A percentile compares a stretch with the other conserved stretches of the same genome.
Evolutionary conservation across 2,797 vertebrate genomes (phyloP).

Genomic region (Hirundo rustica): DNA sequence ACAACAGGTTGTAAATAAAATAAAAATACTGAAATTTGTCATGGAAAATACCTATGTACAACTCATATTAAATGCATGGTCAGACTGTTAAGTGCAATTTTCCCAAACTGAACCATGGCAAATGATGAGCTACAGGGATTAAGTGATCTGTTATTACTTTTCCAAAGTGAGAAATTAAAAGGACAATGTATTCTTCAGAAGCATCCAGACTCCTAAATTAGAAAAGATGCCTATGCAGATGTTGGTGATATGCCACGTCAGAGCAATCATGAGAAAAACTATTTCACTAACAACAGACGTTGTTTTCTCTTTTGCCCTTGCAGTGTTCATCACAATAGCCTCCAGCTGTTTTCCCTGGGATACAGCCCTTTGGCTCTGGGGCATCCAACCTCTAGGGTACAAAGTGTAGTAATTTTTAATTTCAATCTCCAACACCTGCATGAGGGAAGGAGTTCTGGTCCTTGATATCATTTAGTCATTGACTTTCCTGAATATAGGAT

Average conservation of each 20-base stretch:
- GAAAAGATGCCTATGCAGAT: background rate
- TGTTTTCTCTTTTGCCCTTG: background rate
- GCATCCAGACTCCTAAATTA: background rate
- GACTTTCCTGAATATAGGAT: background rate
- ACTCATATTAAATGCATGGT: background rate
- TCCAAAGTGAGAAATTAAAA: background rate
- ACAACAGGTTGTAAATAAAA: background rate
- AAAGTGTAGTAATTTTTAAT: slow-evolving; percentile 3
- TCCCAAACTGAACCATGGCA: background rate
- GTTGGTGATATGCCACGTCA: background rate
- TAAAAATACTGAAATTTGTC: background rate
- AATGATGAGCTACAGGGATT: background rate
- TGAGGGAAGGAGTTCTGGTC: background rate
- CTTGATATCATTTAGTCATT: background rate
- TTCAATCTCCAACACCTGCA: slow-evolving; percentile 22
- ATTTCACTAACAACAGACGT: background rate
- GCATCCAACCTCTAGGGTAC: background rate
- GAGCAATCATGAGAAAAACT: background rate
- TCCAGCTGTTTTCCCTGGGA: slow-evolving; percentile 30
- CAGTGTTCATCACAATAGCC: background rate
- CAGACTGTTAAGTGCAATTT: background rate
- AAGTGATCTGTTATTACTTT: background rate
- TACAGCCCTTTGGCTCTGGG: background rate
- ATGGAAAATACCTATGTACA: background rate
- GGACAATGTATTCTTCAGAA: background rate